These are phyloP conservation scores for Orchestes rusci DNA, from an alignment of 2,888 invertebrate species.

Conservation along the genomic window DNA sequence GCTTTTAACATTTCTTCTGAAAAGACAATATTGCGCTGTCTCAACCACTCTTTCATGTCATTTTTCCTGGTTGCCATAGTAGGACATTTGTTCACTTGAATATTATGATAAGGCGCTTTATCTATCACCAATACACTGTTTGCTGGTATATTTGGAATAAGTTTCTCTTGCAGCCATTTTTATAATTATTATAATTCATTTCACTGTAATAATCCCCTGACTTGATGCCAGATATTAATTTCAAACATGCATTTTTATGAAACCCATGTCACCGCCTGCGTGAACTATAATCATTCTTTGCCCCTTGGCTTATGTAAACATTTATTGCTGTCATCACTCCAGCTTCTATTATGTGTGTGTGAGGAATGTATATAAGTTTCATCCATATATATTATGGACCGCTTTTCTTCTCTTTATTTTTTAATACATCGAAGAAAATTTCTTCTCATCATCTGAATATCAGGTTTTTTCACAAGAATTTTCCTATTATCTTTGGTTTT, in stretches of 20 bases:
- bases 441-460: conserved; percentile 1
- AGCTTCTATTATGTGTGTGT: conserved; percentile 14
- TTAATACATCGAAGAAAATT: neutral
- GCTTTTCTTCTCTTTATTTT: neutral
- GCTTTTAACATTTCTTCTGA: conserved; percentile 17
- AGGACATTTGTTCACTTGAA: conserved; percentile 14
- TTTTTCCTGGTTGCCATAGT: conserved; percentile 3
- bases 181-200: conserved; percentile 20
- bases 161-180: conserved; percentile 19
- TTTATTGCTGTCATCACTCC: conserved; percentile 21
- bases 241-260: conserved; percentile 17
- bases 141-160: conserved; percentile 24
- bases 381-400: conserved; percentile 7
- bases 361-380: conserved; percentile 4
- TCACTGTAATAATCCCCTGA: conserved; percentile 18
- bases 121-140: conserved; percentile 28
- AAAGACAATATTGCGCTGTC: conserved; percentile 6
- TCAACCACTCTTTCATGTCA: conserved; percentile 16
- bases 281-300: conserved; percentile 18
- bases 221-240: conserved; percentile 12
- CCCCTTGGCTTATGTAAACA: conserved; percentile 18
- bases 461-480: conserved; percentile 5
- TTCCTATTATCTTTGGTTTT: conserved; percentile 3
- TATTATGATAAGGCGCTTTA: conserved; percentile 23
- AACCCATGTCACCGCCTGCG: conserved; percentile 21